Evolutionary conservation across 2,113 vertebrate genomes (phyloP), one percentile per base, ranked within the genome.

Genomic region (Caranx melampygus): DNA sequence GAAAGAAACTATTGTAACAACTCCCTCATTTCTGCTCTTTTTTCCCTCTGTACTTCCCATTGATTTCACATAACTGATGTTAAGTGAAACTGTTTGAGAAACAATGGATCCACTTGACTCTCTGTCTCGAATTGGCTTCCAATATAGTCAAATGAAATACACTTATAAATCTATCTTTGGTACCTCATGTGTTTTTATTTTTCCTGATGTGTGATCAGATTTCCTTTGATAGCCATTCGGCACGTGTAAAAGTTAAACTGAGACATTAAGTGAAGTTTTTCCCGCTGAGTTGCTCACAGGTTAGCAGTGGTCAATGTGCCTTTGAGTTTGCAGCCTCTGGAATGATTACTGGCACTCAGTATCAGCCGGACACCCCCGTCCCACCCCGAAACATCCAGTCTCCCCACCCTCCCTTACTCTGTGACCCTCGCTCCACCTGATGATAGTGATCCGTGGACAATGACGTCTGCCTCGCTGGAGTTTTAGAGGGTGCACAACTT

Each of bases 1-100:
- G 89, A 92, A 91, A 94, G 89, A 86, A 92, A 90, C 63, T 86
- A 44, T 92, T 87, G 91, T 86, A 92, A 92, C 92, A 84, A 77
- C 89, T 82, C 87, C 86, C 90, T 90, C 82, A 90, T 85, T 91
- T 77, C 80, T 81, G 40, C 70, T 59, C 74, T 83, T 84, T 88
- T 89, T 71, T 60, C 78, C 45, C 18, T 67, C 81, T 62, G 66
- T 82, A 70, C 76, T 75, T 78, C 57, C 59, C 83, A 91, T 91
- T 92, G 92, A 93, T 93, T 93, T 85, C 83, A 83, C 54, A 58
- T 92, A 91, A 89, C 81, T 31, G 81, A 67, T 91, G 90, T 92
- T 92, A 93, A 92, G 87, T 90, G 92, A 90, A 91, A 89, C 66
- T 90, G 81, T 87, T 87, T 80, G 42, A 87, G 85, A 85, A 82